Percentiles rank a stretch among this genome's conserved stretches.
Evolutionary conservation across 1,140 invertebrate species (phyloP).

Genomic region (Trichomalopsis sarcophagae): DNA sequence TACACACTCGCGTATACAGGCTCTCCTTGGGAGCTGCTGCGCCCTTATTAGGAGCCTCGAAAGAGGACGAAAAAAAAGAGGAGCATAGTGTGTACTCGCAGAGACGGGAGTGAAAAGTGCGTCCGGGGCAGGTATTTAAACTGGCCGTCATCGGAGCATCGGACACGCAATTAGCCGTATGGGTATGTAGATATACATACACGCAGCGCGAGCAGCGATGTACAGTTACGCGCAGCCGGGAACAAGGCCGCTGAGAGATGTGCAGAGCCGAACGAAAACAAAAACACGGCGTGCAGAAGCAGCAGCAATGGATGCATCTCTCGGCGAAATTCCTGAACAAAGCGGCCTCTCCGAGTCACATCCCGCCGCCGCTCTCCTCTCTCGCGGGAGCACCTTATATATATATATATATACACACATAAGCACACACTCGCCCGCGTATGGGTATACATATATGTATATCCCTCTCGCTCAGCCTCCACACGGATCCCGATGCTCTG

Average conservation of each 20-base stretch:
- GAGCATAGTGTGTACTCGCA: background rate
- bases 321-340: conserved; percentile 35
- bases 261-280: background rate
- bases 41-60: no score
- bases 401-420: background rate
- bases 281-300: background rate
- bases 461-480: background rate
- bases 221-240: background rate
- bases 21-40: no score
- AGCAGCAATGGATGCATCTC: background rate
- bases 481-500: background rate
- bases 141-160: background rate
- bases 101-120: background rate
- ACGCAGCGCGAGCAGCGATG: background rate
- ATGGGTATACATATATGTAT: background rate
- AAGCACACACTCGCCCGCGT: background rate
- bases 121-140: background rate
- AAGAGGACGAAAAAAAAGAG: background rate
- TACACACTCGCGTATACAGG: no score
- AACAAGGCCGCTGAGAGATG: background rate
- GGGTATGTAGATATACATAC: background rate
- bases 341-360: background rate
- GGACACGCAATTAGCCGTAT: background rate
- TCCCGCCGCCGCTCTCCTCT: conserved; percentile 25
- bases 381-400: background rate